Conservation (phyloP, 2,113 vertebrate species). For the Spheniscus mendiculus region DNA sequence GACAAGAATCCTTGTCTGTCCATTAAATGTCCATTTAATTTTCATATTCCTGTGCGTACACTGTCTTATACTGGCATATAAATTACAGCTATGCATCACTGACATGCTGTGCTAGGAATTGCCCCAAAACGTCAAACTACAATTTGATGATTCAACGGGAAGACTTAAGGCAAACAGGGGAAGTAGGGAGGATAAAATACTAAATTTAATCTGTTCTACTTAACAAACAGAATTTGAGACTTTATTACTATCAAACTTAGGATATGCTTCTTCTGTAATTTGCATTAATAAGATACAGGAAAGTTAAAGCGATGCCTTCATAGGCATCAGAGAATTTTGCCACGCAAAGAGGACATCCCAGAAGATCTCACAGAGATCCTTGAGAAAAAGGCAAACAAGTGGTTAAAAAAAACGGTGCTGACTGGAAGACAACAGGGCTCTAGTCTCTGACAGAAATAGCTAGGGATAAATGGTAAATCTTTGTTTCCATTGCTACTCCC, state of each 20-base stretch:
- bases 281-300: not conserved
- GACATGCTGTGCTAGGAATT: not conserved
- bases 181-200: not conserved
- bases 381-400: not conserved
- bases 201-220: not conserved
- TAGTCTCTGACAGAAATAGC: conserved; percentile 15
- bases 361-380: not conserved
- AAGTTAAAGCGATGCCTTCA: not conserved
- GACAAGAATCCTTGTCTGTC: not conserved
- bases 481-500: not conserved
- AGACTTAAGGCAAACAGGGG: not conserved
- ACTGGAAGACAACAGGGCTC: not conserved
- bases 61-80: not conserved
- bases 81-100: not conserved
- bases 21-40: not conserved
- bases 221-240: not conserved
- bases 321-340: not conserved
- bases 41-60: not conserved
- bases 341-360: not conserved
- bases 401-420: not conserved
- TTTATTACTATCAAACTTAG: not conserved
- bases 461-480: conserved; percentile 4
- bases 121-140: not conserved
- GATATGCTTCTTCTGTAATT: not conserved
- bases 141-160: not conserved